A percentile compares a stretch with the other conserved stretches of the same genome.
These are phyloP conservation scores for Aradophagus sp. DNA, from an alignment of 1,140 invertebrate genomes.

Conservation along the genomic window DNA sequence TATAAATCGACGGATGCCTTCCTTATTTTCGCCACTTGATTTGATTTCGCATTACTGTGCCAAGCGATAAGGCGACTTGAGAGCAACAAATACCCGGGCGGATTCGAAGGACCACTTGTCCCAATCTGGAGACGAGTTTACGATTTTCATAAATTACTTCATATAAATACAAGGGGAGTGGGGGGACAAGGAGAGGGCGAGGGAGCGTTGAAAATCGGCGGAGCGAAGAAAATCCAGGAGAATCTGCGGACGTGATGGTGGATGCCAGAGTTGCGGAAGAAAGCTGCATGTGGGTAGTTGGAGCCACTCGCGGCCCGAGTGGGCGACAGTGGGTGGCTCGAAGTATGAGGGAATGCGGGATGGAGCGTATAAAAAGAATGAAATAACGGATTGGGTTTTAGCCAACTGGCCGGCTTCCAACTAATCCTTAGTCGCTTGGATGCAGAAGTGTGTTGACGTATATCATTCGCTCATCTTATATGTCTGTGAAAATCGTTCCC, in stretches of 20 bases:
- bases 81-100: too few relatives aligned
- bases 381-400: conserved; percentile 73
- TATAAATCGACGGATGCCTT: too few relatives aligned
- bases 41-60: too few relatives aligned
- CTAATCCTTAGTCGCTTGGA: conserved; percentile 70
- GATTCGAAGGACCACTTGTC: too few relatives aligned
- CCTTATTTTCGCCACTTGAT: too few relatives aligned
- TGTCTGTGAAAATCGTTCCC: conserved; percentile 57
- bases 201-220: too few relatives aligned
- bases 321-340: conserved; percentile 24
- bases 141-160: too few relatives aligned
- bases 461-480: conserved; percentile 63
- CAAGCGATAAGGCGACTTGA: too few relatives aligned
- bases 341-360: conserved; percentile 41
- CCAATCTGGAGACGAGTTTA: too few relatives aligned
- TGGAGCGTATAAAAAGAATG: conserved; percentile 72
- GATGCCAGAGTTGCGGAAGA: conserved; percentile 30
- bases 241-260: conserved; percentile 20
- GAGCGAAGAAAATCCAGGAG: conserved; percentile 25
- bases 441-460: conserved; percentile 66
- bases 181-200: too few relatives aligned
- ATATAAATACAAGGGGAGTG: too few relatives aligned
- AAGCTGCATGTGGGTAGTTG: conserved; percentile 43
- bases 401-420: conserved; percentile 73
- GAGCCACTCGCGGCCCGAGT: conserved; percentile 22